phyloP scores from a whole-genome alignment of 2,797 vertebrate genomes.

The Oreochromis mossambicus region DNA sequence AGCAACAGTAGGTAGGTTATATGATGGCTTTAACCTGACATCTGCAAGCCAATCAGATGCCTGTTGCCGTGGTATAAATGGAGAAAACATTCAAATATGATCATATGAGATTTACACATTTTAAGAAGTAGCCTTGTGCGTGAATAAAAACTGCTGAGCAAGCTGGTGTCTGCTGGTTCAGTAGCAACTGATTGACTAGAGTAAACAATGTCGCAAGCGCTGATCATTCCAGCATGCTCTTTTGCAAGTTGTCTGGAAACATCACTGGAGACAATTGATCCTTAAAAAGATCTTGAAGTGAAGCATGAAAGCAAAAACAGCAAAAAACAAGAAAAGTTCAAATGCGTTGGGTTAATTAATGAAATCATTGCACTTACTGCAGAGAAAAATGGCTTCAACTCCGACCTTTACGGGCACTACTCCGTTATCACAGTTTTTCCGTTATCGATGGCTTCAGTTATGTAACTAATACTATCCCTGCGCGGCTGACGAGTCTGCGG shows the following conservation, averaged over 20 bases:
- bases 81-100: neutral
- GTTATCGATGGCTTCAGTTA: conserved; percentile 44
- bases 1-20: neutral
- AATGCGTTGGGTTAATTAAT: neutral
- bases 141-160: neutral
- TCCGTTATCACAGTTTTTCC: conserved; percentile 49
- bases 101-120: neutral
- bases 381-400: conserved; percentile 59
- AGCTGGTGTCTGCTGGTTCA: neutral
- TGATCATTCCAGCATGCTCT: neutral
- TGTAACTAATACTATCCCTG: conserved; percentile 16
- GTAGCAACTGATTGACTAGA: neutral
- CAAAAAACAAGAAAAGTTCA: neutral
- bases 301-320: neutral
- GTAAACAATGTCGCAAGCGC: conserved; percentile 2
- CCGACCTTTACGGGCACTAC: conserved; percentile 40
- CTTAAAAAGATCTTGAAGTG: conserved; percentile 2
- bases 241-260: conserved; percentile 2
- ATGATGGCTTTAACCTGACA: neutral
- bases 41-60: conserved; percentile 11
- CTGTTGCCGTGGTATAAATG: neutral
- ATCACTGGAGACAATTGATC: neutral
- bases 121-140: neutral
- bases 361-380: conserved; percentile 40
- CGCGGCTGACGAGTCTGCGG: neutral